phyloP scores from a whole-genome alignment of 1,140 invertebrate species.

The Trachymyrmex cornetzi region DNA sequence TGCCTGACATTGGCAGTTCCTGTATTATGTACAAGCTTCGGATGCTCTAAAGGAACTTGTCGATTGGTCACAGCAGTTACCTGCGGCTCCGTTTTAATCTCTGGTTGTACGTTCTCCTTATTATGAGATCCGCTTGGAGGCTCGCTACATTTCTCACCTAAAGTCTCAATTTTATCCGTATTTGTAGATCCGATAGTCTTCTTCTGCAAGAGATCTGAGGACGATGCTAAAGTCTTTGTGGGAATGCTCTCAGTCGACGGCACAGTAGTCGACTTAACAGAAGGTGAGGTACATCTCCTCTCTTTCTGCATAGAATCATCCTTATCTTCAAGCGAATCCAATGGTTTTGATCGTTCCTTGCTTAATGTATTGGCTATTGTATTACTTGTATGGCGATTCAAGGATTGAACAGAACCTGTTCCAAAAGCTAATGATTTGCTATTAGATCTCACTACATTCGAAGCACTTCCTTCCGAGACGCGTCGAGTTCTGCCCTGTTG shows the following conservation, averaged over 20 bases:
- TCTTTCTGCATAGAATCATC: conserved; percentile 71
- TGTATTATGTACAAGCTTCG: conserved; percentile 57
- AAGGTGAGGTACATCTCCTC: conserved; percentile 75
- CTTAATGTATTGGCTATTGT: conserved; percentile 56
- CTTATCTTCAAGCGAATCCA: conserved; percentile 77
- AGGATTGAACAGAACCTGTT: conserved; percentile 59
- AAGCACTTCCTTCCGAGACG: conserved; percentile 82
- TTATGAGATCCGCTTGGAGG: not conserved
- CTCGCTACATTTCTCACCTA: conserved; percentile 14
- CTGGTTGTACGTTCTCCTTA: conserved; percentile 18
- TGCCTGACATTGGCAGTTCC: conserved; percentile 58
- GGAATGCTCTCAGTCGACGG: conserved; percentile 54
- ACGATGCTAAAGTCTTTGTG: conserved; percentile 64
- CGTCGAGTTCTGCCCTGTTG: conserved; percentile 79
- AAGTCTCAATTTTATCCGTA: conserved; percentile 47
- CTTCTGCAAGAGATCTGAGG: conserved; percentile 64
- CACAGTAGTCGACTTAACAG: conserved; percentile 19
- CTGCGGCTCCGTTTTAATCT: conserved; percentile 47
- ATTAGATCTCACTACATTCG: conserved; percentile 66
- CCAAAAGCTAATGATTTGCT: conserved; percentile 68
- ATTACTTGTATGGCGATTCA: conserved; percentile 73
- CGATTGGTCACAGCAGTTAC: conserved; percentile 10
- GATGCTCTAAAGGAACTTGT: conserved; percentile 68
- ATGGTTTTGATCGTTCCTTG: conserved; percentile 78
- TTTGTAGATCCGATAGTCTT: conserved; percentile 20